Percentiles rank a stretch among this genome's conserved stretches.
These are phyloP conservation scores for Epistrophe eligans DNA, from an alignment of 2,888 invertebrate species.

Conservation along the genomic window DNA sequence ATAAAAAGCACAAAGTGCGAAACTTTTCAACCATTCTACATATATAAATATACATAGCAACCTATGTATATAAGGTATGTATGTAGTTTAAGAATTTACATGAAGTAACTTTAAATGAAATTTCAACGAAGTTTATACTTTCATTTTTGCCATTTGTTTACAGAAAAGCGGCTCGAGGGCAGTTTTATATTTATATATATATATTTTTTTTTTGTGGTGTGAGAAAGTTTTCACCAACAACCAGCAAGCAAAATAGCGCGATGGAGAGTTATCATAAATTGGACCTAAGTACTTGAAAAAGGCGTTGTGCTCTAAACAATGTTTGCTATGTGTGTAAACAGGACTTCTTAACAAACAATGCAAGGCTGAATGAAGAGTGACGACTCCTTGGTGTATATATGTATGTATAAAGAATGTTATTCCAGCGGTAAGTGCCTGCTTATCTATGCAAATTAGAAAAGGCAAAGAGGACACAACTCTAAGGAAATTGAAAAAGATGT, in stretches of 20 bases:
- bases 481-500: constrained; percentile 39
- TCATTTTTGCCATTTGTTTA: neutral
- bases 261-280: constrained; percentile 66
- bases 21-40: constrained; percentile 47
- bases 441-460: constrained; percentile 69
- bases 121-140: constrained; percentile 42
- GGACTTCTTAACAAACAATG: constrained; percentile 57
- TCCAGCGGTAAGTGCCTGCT: constrained; percentile 50
- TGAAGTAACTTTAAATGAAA: constrained; percentile 63
- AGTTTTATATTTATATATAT: neutral
- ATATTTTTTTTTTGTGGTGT: neutral
- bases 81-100: constrained; percentile 46
- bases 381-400: constrained; percentile 24
- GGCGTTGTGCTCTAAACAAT: constrained; percentile 59
- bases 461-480: neutral
- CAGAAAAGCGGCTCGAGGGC: constrained; percentile 1
- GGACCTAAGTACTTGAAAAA: constrained; percentile 61
- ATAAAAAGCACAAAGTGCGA: constrained; percentile 53
- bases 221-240: constrained; percentile 39
- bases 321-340: constrained; percentile 60
- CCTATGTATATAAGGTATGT: constrained; percentile 8
- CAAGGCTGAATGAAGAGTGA: constrained; percentile 20
- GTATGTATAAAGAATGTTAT: constrained; percentile 33
- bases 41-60: too few relatives aligned
- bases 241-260: constrained; percentile 33